Base-by-base conservation (phyloP, 2,888 invertebrate species). In the Nomada goodeniana region DNA sequence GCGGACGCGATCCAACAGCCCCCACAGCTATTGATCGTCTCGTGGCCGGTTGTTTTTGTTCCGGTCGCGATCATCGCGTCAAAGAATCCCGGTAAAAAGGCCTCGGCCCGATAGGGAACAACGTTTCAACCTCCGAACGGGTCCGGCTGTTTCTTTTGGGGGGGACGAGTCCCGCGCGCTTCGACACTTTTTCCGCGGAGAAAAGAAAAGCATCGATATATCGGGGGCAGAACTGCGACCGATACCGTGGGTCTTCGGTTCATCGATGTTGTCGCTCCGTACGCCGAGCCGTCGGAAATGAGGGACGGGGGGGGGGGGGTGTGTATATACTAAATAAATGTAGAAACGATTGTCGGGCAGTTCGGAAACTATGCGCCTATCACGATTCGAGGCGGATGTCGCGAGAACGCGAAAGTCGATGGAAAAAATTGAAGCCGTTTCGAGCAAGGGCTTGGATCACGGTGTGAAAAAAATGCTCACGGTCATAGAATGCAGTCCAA, bases 401-500 rank as follows among this genome's bases (percentile, higher is more conserved):
- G 23, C 13, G 13, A 18, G 50, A 50, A 10, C 13, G 15, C 11
- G 64, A 10, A 50, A n/a, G 10, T 7, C 3, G 18, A 10, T 2
- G 15, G 13, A 9, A 9, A 44, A 47, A 47, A 26, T 23, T 20
- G 26, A 26, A 68, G n/a, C 23, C 7, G 7, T 57, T 68, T 44
- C 44, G 18, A 53, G 18, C 1, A 20, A 52, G 20, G 53, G 50
- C 4, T 3, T 1, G 11, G 26, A 1, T 4, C 11, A 26, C 26
- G 50, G n/a, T 13, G 50, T 52, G 23, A 42, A 68, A 63, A 63
- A 20, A 64, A 52, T 20, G 61, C 11, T 15, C 11, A 50, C 71
- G 26, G 55, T 20, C n/a, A 61, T 72, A 71, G 71, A 67, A 61
- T 79, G 60, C 77, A 70, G 79, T 78, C 80, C 69, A 77, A 70